phyloP scores from a whole-genome alignment of 2,113 vertebrate species.

The Equus przewalskii region DNA sequence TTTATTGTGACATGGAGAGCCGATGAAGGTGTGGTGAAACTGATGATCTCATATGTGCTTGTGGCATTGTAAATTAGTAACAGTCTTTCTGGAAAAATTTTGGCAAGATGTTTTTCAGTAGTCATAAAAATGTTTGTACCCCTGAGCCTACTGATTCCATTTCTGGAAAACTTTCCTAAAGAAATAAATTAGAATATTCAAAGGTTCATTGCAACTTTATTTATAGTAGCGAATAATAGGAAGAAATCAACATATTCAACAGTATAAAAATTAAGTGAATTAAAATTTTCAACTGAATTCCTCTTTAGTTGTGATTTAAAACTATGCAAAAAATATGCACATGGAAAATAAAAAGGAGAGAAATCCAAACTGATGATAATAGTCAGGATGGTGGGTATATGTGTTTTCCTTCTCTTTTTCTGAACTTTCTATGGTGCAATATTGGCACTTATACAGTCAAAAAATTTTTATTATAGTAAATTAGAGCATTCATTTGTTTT shows the following conservation, averaged over 20 bases:
- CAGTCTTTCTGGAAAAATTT: not conserved
- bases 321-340: conserved; percentile 22
- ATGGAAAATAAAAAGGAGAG: not conserved
- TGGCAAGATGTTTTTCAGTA: conserved; percentile 18
- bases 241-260: conserved; percentile 11
- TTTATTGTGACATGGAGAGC: not conserved
- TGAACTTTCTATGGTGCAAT: not conserved
- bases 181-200: conserved; percentile 14
- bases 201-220: conserved; percentile 1
- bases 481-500: not conserved
- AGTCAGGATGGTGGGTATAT: not conserved
- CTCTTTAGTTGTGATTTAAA: conserved; percentile 60
- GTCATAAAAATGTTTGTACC: not conserved
- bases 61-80: not conserved
- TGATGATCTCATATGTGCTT: not conserved
- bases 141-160: not conserved
- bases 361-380: not conserved
- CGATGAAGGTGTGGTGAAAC: not conserved
- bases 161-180: not conserved
- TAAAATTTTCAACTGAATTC: not conserved
- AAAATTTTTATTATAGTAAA: not conserved
- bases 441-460: not conserved
- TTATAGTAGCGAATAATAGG: conserved; percentile 7
- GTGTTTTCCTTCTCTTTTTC: not conserved
- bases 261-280: conserved; percentile 28